Evolutionary conservation across 2,888 invertebrate genomes (phyloP).

Genomic region (Heliconius erato): DNA sequence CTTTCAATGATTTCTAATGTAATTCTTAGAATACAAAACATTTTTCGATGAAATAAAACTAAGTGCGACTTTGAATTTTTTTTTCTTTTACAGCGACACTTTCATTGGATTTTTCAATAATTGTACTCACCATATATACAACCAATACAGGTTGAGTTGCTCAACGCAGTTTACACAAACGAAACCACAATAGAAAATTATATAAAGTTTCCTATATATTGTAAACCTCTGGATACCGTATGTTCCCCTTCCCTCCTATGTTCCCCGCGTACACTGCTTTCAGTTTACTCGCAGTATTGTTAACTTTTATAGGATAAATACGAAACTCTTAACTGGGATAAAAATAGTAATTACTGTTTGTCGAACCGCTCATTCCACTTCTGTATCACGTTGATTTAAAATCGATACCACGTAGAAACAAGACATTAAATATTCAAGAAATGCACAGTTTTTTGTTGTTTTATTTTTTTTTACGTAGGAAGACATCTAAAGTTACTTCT

Average conservation of each 20-base stretch:
- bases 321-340: constrained; percentile 43
- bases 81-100: too few species aligned
- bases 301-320: constrained; percentile 49
- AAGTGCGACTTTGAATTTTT: too few species aligned
- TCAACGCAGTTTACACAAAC: background rate
- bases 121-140: too few species aligned
- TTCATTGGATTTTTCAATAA: too few species aligned
- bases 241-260: constrained; percentile 31
- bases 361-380: constrained; percentile 32
- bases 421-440: background rate
- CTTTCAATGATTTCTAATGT: too few species aligned
- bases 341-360: constrained; percentile 44
- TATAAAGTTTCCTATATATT: background rate
- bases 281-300: constrained; percentile 53
- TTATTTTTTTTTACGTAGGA: background rate
- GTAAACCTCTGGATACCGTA: background rate
- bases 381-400: constrained; percentile 15
- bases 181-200: background rate
- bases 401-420: constrained; percentile 21
- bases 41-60: too few species aligned
- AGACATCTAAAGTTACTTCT: background rate
- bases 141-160: background rate
- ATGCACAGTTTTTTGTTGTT: background rate
- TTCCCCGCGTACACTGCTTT: constrained; percentile 53
- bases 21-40: too few species aligned